Conservation (phyloP, 2,888 invertebrate genomes). For the Ennomos fuscantarius region DNA sequence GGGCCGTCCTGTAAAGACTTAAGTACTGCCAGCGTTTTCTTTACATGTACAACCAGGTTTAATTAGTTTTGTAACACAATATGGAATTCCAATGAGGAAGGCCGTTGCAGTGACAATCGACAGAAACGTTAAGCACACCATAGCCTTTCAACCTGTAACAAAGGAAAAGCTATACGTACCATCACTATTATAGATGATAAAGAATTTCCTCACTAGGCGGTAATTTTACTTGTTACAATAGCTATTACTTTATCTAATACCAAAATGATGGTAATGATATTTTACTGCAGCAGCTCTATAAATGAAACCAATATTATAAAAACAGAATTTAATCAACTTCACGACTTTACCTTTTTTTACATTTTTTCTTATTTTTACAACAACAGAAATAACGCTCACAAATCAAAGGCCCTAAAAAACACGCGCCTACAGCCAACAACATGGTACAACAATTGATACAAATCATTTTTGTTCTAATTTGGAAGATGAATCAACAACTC, state of each 20-base stretch:
- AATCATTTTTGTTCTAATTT: conserved; percentile 38
- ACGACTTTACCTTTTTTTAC: conserved; percentile 15
- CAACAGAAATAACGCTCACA: conserved; percentile 41
- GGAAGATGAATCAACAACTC: background rate
- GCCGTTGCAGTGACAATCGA: conserved; percentile 25
- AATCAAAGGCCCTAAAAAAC: conserved; percentile 41
- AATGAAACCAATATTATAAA: conserved; percentile 27
- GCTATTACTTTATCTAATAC: no score
- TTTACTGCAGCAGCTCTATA: background rate
- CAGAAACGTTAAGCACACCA: conserved; percentile 38
- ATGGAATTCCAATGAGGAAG: conserved; percentile 26
- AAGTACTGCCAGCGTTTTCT: background rate
- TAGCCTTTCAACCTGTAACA: conserved; percentile 45
- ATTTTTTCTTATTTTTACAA: conserved; percentile 15
- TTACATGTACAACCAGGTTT: conserved; percentile 20
- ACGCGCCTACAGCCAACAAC: conserved; percentile 30
- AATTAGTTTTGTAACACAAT: conserved; percentile 20
- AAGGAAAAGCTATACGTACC: conserved; percentile 20
- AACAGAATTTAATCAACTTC: conserved; percentile 16
- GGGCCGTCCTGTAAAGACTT: no score
- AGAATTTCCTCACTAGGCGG: background rate
- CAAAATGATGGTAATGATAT: no score
- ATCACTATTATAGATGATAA: background rate
- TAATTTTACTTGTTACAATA: no score
- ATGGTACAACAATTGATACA: conserved; percentile 37